Conservation (phyloP, 2,888 invertebrate genomes). For the Bellardia pandia region DNA sequence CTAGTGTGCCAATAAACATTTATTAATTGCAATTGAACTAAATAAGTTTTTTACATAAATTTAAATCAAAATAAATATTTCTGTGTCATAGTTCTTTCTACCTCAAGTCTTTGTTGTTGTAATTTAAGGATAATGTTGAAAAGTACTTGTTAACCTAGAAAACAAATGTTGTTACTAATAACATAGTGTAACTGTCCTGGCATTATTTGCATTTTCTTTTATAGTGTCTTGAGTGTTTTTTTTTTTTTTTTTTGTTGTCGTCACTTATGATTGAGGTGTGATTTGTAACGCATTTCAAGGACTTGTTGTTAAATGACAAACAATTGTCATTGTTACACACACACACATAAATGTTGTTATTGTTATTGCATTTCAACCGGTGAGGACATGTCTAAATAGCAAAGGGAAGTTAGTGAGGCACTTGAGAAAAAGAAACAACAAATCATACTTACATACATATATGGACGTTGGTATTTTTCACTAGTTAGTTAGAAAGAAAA, state of each 20-base stretch:
- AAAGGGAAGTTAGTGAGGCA: constrained; percentile 63
- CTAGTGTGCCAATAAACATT: neutral
- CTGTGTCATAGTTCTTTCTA: neutral
- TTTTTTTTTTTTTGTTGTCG: constrained; percentile 31
- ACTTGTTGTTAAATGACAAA: constrained; percentile 61
- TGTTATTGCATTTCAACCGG: constrained; percentile 37
- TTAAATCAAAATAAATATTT: neutral
- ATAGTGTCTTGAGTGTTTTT: constrained; percentile 33
- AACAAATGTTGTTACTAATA: neutral
- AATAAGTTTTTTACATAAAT: neutral
- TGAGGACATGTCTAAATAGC: constrained; percentile 50
- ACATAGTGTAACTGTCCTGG: neutral
- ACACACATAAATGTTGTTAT: neutral
- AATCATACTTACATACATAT: neutral
- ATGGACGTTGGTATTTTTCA: constrained; percentile 33
- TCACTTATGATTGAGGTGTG: constrained; percentile 48
- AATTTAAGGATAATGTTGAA: neutral
- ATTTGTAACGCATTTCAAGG: constrained; percentile 67
- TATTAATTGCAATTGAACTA: neutral
- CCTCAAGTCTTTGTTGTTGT: neutral
- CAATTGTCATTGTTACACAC: constrained; percentile 42
- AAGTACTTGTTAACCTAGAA: constrained; percentile 42
- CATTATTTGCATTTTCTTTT: constrained; percentile 8
- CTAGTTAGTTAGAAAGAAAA: neutral
- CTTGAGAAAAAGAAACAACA: constrained; percentile 46